Evolutionary conservation across 1,140 invertebrate species (phyloP).

Genomic region (Magallana angulata): DNA sequence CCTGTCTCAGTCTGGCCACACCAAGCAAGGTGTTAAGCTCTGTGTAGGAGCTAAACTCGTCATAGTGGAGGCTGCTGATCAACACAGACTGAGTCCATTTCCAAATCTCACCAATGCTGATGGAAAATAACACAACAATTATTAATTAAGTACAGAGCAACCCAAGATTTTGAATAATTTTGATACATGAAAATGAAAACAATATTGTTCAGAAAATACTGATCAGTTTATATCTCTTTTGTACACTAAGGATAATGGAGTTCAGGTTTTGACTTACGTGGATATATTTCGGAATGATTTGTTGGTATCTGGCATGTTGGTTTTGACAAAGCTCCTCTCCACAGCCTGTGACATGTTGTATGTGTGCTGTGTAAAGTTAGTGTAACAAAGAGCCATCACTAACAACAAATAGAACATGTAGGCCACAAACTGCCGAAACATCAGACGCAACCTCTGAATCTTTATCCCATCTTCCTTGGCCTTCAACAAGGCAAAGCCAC

Average conservation of each 20-base stretch:
- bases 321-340: slow-evolving; percentile 62
- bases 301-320: slow-evolving; percentile 43
- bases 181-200: too few species aligned
- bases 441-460: slow-evolving; percentile 66
- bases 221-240: too few species aligned
- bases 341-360: slow-evolving; percentile 60
- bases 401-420: slow-evolving; percentile 71
- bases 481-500: slow-evolving; percentile 73
- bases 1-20: slow-evolving; percentile 66
- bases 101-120: slow-evolving; percentile 69
- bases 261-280: slow-evolving; percentile 50
- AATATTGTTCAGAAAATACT: too few species aligned
- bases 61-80: slow-evolving; percentile 58
- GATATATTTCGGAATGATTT: slow-evolving; percentile 64
- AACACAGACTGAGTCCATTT: slow-evolving; percentile 67
- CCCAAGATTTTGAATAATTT: too few species aligned
- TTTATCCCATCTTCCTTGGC: slow-evolving; percentile 73
- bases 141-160: neutral
- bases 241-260: too few species aligned
- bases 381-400: slow-evolving; percentile 66
- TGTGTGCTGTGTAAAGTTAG: slow-evolving; percentile 63
- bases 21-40: slow-evolving; percentile 67
- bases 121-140: neutral
- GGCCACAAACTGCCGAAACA: slow-evolving; percentile 70
- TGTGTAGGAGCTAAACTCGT: slow-evolving; percentile 55